Evolutionary conservation across 2,888 invertebrate species (phyloP).

Genomic region (Sphecodes monilicornis): DNA sequence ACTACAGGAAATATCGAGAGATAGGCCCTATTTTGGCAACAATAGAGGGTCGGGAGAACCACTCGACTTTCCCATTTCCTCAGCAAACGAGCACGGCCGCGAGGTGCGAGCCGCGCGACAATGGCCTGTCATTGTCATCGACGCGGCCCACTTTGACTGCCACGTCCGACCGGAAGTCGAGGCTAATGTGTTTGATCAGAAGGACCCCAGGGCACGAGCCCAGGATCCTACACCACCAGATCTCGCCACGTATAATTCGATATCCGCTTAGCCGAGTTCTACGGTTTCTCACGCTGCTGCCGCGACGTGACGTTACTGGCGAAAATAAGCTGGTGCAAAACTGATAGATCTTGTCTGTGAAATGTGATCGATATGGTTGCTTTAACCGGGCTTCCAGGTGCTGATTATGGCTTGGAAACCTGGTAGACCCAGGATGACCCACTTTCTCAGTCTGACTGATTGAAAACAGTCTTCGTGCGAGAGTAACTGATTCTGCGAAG

Average conservation of each 20-base stretch:
- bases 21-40: conserved; percentile 48
- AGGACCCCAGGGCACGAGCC: conserved; percentile 63
- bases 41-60: conserved; percentile 71
- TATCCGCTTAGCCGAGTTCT: conserved; percentile 72
- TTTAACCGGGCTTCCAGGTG: background rate
- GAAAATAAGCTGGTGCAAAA: conserved; percentile 32
- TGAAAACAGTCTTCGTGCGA: background rate
- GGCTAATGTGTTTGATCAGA: conserved; percentile 84
- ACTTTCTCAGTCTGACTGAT: background rate
- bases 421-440: conserved; percentile 2
- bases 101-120: conserved; percentile 62
- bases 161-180: conserved; percentile 81
- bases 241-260: conserved; percentile 74
- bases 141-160: conserved; percentile 71
- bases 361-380: background rate
- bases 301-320: conserved; percentile 29
- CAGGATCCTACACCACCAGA: conserved; percentile 44
- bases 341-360: background rate
- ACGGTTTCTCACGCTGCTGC: conserved; percentile 58
- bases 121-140: conserved; percentile 59
- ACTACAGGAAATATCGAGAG: conserved; percentile 63
- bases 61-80: conserved; percentile 78
- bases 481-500: background rate
- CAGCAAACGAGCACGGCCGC: conserved; percentile 60
- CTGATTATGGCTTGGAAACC: background rate